Evolutionary conservation across 2,797 vertebrate species (phyloP), one percentile per base, ranked within the genome.

Genomic region (Enoplosus armatus): DNA sequence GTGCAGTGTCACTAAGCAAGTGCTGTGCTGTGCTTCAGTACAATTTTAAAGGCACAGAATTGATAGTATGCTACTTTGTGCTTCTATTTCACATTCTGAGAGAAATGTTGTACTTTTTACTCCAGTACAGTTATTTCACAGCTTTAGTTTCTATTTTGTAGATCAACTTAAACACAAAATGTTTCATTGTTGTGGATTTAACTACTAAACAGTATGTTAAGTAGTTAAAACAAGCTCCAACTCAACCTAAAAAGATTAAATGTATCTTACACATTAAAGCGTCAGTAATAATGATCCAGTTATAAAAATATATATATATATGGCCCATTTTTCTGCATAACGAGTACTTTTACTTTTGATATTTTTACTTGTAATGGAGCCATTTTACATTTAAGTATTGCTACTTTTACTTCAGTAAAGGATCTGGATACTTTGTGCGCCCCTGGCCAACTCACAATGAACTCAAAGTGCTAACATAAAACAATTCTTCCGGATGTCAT

Each of bases 391-490:
- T 29, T 2, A 43, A 3, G 6, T 24, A 5, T 37, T 47, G 12
- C 18, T 50, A 58, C 18, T 70, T 27, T 51, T 35, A 51, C 45
- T 27, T 22, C n/a, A 55, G 7, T 33, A 53, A 72, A 67, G 33
- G 22, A 24, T 45, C 27, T 11, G 43, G 41, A 55, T 16, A 56
- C 6, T 33, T 45, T 8, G 2, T 39, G 5, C 26, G 24, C 18
- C 29, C 1, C 6, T 16, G 27, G 3, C 3, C 12, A 22, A 20
- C 39, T 24, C 39, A 47, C 8, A n/a, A 31, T n/a, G 31, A 27
- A n/a, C 27, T 55, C 0, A 41, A 33, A 39, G 37, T 20, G 4
- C 10, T 4, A 27, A 55, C 33, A 68, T 37, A 22, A 64, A 37
- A 65, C 31, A 35, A 20, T 22, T 41, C 1, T 37, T 64, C 1